Base-by-base conservation (phyloP, 2,888 invertebrate species). In the Chirona hameri region DNA sequence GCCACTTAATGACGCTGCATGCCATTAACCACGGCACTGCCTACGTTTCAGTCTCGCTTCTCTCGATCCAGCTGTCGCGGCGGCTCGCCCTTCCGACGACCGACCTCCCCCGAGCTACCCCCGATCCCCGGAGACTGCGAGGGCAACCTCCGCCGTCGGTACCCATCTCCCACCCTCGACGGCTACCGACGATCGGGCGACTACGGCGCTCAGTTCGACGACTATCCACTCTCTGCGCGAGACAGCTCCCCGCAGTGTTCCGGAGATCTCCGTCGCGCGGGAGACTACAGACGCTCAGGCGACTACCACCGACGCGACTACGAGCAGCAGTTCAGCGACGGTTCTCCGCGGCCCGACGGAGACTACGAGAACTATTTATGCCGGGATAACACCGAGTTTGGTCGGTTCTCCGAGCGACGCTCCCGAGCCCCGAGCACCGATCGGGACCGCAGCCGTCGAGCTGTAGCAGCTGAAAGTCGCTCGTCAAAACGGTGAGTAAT, bases 391-490 rank as follows among this genome's bases (percentile, higher is more conserved):
- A n/a, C 4, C 15, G 65, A 65, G 65, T 27, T 10, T n/a, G 27
- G 65, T 5, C 65, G 65, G 65, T n/a, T 65, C 65, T 65, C 65
- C n/a, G 65, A 65, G n/a, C 65, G 65, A 10, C n/a, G 27, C 65
- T 65, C n/a, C n/a, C 65, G 65, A n/a, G 65, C n/a, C 81, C 83
- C 52, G 52, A 52, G 52, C 52, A 52, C 7, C 52, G 52, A 12
- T 18, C 52, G 18, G 52, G 52, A 52, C 12, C 3, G 52, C 15
- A 4, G 52, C 15, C 52, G 52, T 15, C 52, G 52, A 18, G 52
- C 52, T 18, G 52, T 18, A 18, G 18, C 52, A 12, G 52, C 52
- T 52, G 52, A 12, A 12, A 18, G 18, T 18, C 52, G 52, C 52
- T 52, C 52, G 18, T 12, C 52, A 12, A 52, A 52, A 52, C 52